Evolutionary conservation across 2,113 vertebrate species (phyloP), one percentile per base, ranked within the genome.

Genomic region (Labeo rohita): DNA sequence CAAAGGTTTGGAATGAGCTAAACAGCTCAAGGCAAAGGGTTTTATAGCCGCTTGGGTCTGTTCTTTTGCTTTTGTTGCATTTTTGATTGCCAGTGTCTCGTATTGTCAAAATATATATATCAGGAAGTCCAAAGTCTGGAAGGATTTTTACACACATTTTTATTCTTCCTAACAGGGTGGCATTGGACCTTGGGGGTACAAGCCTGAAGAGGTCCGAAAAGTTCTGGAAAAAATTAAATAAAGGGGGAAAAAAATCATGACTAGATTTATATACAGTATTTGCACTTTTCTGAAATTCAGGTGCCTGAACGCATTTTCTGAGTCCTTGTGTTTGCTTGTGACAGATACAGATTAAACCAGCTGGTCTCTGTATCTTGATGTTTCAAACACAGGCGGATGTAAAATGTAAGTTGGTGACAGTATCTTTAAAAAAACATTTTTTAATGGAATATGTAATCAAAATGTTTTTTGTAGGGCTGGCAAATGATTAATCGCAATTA

Each of bases 131-230:
- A 68, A 15, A 49, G 13, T 34, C 5, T 13, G 23, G 34, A n/a
- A 43, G 28, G 15, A 47, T n/a, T 23, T 86, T 89, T 18, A 49
- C 34, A 21, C 8, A 16, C 18, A 8, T 45, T 75, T 43, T 76
- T 65, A 70, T 83, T 82, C 18, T 93, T 90, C 70, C 28, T 88
- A 4, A 80, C 90, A 99, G 97, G 97, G 97, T 50, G 90, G 88
- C 78, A 54, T 89, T 78, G 97, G 97, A 23, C 97, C 98, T 85
- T 96, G 94, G 95, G 95, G 95, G 86, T 98, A 98, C 84, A 84
- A 90, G 34, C 97, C 96, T 13, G 90, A 91, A 70, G 97, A 96
- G 91, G 96, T 99, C 80, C 95, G 93, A 0, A 84, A 90, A 10
- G 88, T 96, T 81, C 94, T 98, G 90, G 93, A 97, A 93, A 96